Evolutionary conservation across 2,888 invertebrate genomes (phyloP).

Genomic region (Zhuqinia jingwanae): DNA sequence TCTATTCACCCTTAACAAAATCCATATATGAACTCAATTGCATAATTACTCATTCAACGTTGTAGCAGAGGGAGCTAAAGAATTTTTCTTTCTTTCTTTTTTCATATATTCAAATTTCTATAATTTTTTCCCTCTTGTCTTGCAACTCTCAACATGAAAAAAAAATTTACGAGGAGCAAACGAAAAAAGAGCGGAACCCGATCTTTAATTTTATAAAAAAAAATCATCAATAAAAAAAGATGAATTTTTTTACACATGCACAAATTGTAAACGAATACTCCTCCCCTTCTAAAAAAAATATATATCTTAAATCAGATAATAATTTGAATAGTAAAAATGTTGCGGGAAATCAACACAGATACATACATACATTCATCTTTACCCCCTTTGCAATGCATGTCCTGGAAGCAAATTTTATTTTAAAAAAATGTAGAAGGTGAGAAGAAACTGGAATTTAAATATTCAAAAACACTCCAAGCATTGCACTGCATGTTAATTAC

Average conservation of each 20-base stretch:
- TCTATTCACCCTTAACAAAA: not conserved
- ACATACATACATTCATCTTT: no score
- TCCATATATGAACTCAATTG: not conserved
- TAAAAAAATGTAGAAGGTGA: not conserved
- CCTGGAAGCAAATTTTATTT: not conserved
- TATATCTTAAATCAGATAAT: slow-evolving; percentile 46
- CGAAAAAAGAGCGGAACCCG: not conserved
- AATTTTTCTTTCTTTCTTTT: not conserved
- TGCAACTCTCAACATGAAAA: not conserved
- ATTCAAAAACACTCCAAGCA: not conserved
- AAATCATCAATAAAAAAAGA: not conserved
- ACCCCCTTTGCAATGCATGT: no score
- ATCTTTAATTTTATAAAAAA: not conserved
- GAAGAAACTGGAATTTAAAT: slow-evolving; percentile 27
- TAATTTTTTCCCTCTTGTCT: not conserved
- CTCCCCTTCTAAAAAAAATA: not conserved
- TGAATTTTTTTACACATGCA: no score
- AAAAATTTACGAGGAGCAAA: not conserved
- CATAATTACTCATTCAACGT: slow-evolving; percentile 35
- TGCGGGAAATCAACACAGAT: no score
- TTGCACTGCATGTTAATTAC: slow-evolving; percentile 12
- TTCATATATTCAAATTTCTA: not conserved
- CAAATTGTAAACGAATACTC: not conserved
- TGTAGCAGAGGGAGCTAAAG: not conserved
- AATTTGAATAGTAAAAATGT: no score